Evolutionary conservation across 1,140 invertebrate species (phyloP), one percentile per base, ranked within the genome.

Genomic region (Eulimnadia texana): DNA sequence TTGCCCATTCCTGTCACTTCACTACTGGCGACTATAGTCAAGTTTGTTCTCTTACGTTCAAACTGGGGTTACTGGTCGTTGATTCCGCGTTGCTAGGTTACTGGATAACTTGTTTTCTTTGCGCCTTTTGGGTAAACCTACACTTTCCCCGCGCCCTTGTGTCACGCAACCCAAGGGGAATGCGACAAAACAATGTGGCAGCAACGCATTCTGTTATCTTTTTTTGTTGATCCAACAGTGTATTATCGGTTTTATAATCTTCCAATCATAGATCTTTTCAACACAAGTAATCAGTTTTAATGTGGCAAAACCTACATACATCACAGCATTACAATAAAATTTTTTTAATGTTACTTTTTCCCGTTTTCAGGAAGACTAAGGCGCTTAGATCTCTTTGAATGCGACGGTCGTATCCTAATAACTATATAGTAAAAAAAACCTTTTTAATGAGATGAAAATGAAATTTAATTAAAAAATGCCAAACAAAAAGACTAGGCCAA

Each of bases 1-100:
- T 64, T 67, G 13, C 70, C 68, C 70, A 66, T 69, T 2, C 13
- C 42, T 58, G 9, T 58, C 22, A 28, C 27, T 13, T 10, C 11
- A 16, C 25, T 24, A 2, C 10, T 27, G 1, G 1, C 24, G 29
- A 19, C 6, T 33, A 25, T 13, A 58, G 9, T 42, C 24, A 13
- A 58, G 9, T 9, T 29, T 13, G 25, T 25, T 13, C 20, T 11
- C 20, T 11, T 23, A 20, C 52, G 20, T 54, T 0, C 20, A 42
- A 42, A 42, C 6, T 16, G 33, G 33, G 33, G 33, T 16, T 42
- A 16, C 16, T 42, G 33, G 16, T 42, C 33, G 33, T 42, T 42
- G 33, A 42, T 42, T 42, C 33, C 33, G 6, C 33, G 33, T 42
- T 42, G 33, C 33, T 42, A 42, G 33, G 33, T 42, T 9, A 42